Evolutionary conservation across 2,888 invertebrate species (phyloP).

Genomic region (Neoaliturus tenellus): DNA sequence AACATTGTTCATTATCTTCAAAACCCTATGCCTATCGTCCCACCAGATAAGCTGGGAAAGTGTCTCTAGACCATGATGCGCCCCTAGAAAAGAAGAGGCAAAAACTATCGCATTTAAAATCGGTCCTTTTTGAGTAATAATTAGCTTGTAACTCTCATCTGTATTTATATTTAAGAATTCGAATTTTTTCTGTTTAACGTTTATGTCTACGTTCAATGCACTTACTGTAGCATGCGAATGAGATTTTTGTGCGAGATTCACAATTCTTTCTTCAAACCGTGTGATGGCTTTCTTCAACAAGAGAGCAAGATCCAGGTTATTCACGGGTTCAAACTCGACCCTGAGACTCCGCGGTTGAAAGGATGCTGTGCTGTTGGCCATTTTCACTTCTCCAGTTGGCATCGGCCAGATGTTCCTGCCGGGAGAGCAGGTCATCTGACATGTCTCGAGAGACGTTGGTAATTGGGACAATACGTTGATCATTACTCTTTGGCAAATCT

Average conservation of each 20-base stretch:
- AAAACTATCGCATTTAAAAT: conserved; percentile 70
- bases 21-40: neutral
- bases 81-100: conserved; percentile 69
- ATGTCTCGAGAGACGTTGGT: conserved; percentile 1
- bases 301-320: conserved; percentile 2
- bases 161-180: neutral
- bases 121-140: conserved; percentile 8
- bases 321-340: neutral
- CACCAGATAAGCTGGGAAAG: conserved; percentile 86
- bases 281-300: conserved; percentile 7
- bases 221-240: neutral
- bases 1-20: conserved; percentile 70
- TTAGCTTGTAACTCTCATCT: conserved; percentile 55
- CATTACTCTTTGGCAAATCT: neutral
- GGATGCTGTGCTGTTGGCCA: conserved; percentile 37
- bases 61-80: conserved; percentile 85
- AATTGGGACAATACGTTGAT: neutral
- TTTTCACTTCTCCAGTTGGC: conserved; percentile 45
- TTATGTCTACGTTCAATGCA: neutral
- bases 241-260: neutral
- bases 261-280: conserved; percentile 13
- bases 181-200: neutral
- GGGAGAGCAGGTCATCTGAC: conserved; percentile 50
- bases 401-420: conserved; percentile 51
- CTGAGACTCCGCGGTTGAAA: conserved; percentile 14